Base-by-base conservation (phyloP, 2,888 invertebrate species). In the Ennomos erosarius region DNA sequence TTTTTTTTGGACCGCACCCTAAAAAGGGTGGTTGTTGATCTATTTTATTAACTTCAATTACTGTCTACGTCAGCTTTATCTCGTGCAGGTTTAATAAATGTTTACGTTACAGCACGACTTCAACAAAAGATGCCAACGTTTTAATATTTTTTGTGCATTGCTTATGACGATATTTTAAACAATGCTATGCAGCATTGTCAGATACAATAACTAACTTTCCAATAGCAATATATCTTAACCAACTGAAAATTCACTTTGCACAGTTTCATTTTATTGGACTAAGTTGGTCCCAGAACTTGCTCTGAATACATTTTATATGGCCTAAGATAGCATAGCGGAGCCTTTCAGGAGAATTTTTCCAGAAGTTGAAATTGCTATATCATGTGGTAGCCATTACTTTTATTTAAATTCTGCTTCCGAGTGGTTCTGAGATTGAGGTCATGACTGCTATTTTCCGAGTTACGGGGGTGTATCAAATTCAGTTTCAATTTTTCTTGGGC, bases 291-390 rank as follows among this genome's bases (percentile, higher is more conserved):
- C 57, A 50, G 52, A 70, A 68, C 67, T 72, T 62, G 66, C 51
- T 59, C 58, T 55, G 65, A 68, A 64, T 66, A 64, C 61, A 71
- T 73, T 72, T 69, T 64, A 67, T 68, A 63, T 68, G 58, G 55
- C 53, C 57, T 53, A 59, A 68, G 61, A 64, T 59, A 64, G 59
- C 61, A 44, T 47, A 58, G 36, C 35, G 49, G 37, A 26, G 26
- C 40, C 48, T 59, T 59, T 54, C 59, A 54, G 40, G 50, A 50
- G 51, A 59, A 54, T 58, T 62, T 59, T 52, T 26, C 53, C 42
- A 16, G 44, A 50, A 59, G 52, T 39, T 60, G 45, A 63, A 65
- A 64, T 59, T 64, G 67, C 63, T 58, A 47, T 55, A 64, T 68
- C 65, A 68, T 68, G 65, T 51, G 59, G 44, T 59, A 38, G 35